Base-by-base conservation (phyloP, 2,797 vertebrate genomes). In the Neomorphus geoffroyi region DNA sequence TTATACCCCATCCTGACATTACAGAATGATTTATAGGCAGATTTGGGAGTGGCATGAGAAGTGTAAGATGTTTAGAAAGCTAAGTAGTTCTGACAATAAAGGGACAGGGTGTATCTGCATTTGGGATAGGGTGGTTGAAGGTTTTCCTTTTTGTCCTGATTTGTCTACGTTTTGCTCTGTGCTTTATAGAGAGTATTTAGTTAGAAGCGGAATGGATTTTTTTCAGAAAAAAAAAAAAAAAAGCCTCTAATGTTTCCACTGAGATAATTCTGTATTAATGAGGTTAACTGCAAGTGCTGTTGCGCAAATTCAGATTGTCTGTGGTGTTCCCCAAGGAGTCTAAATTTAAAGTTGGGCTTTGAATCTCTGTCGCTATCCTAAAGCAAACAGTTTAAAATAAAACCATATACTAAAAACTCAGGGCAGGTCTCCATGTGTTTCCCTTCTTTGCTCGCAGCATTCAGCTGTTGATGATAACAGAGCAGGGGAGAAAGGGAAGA, bases 181-280 rank as follows among this genome's bases (percentile, higher is more conserved):
- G 32, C 16, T 94, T 80, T 61, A 28, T 72, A 43, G 22, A 71
- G 18, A 80, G 23, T 69, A 23, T 83, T 80, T 7, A 72, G 27
- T 15, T 77, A 48, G 28, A 86, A 88, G 67, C 21, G 60, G 61
- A 71, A 80, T 35, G 18, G 35, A 13, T 65, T 28, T 48, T 33
- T 93, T 81, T 48, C 22, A 23, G 18, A 45, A 19, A 43, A 46
- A 22, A 22, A 48, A 18, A 18, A 24, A 48, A 48, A 46, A 46
- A 48, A 22, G 28, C 53, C 80, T 81, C 39, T 61, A 5, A 80
- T 90, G 28, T 50, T 94, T 83, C 67, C 69, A 69, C 51, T 57
- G 50, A 56, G 75, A 48, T 78, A 90, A 83, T 90, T 95, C 78
- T 51, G 15, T 62, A 66, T 89, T 91, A 96, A 88, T 91, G 86